Conservation (phyloP, 2,888 invertebrate genomes). For the Agrochola lychnidis region DNA sequence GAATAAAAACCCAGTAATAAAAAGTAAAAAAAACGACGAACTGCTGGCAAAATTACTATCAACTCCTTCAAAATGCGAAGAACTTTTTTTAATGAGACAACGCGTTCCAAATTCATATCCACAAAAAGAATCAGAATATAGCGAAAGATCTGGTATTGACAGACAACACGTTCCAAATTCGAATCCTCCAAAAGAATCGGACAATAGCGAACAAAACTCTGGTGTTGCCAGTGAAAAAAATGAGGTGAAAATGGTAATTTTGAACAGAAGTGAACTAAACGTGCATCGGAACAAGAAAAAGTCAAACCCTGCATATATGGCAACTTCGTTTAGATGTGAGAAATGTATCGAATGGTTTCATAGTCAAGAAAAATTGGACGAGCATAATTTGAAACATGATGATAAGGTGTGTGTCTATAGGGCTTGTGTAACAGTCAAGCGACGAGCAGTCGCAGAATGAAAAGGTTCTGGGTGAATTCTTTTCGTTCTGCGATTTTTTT, state of each 20-base stretch:
- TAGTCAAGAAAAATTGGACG: slow-evolving; percentile 16
- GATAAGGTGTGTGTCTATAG: not conserved
- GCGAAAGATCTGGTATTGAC: not conserved
- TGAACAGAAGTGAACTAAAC: not conserved
- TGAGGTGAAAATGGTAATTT: not conserved
- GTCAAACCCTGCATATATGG: fast-evolving
- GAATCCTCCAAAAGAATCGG: not conserved
- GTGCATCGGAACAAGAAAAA: not conserved
- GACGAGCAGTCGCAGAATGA: too few species aligned
- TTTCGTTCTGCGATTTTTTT: too few species aligned
- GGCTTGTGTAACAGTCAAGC: not conserved
- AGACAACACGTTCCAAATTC: not conserved
- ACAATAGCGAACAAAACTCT: not conserved
- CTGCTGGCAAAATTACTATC: not conserved
- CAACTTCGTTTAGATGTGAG: not conserved
- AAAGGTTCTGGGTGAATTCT: too few species aligned
- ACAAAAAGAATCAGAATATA: not conserved
- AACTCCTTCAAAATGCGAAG: not conserved
- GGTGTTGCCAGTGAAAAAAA: not conserved
- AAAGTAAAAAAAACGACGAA: not conserved
- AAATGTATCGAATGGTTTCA: slow-evolving; percentile 11
- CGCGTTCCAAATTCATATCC: too few species aligned
- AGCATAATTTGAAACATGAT: slow-evolving; percentile 29
- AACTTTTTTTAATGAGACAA: not conserved
- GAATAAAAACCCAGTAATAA: not conserved